Percentiles rank a stretch among this genome's conserved stretches.
These are phyloP conservation scores for Drosophila falleni DNA, from an alignment of 2,888 invertebrate genomes.

Conservation along the genomic window DNA sequence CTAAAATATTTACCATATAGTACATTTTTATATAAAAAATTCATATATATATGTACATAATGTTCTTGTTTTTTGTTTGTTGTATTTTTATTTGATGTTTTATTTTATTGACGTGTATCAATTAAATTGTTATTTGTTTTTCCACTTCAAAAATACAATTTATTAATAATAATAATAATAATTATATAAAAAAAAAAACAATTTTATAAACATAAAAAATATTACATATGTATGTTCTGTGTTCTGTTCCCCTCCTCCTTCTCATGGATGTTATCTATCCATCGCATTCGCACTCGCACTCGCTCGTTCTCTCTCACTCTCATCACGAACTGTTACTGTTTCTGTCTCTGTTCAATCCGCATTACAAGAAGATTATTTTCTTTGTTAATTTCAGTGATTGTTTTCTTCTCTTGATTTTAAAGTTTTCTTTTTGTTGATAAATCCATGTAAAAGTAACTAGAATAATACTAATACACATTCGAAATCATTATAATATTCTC, in stretches of 20 bases:
- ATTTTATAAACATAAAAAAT: constrained; percentile 77
- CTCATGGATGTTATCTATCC: background rate
- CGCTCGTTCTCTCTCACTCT: constrained; percentile 3
- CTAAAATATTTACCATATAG: background rate
- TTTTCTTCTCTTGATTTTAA: background rate
- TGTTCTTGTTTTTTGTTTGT: constrained; percentile 16
- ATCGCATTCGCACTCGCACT: constrained; percentile 5
- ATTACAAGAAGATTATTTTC: constrained; percentile 8
- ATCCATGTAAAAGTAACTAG: constrained; percentile 50
- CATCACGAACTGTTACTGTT: constrained; percentile 10
- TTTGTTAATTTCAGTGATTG: constrained; percentile 23
- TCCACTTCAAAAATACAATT: constrained; percentile 76
- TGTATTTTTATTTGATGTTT: constrained; percentile 50
- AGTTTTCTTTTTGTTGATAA: constrained; percentile 37
- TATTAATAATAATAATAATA: constrained; percentile 69
- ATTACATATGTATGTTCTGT: constrained; percentile 73
- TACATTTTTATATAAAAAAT: background rate
- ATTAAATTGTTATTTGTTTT: constrained; percentile 74
- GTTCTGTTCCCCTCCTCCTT: constrained; percentile 36
- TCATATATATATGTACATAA: constrained; percentile 5
- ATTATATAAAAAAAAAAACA: constrained; percentile 60
- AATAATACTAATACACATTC: constrained; percentile 58
- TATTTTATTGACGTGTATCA: constrained; percentile 83
- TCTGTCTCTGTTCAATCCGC: constrained; percentile 12
- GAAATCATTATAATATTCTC: constrained; percentile 21